These are phyloP conservation scores for Zaprionus kolodkinae DNA, from an alignment of 1,140 invertebrate species.

Conservation along the genomic window DNA sequence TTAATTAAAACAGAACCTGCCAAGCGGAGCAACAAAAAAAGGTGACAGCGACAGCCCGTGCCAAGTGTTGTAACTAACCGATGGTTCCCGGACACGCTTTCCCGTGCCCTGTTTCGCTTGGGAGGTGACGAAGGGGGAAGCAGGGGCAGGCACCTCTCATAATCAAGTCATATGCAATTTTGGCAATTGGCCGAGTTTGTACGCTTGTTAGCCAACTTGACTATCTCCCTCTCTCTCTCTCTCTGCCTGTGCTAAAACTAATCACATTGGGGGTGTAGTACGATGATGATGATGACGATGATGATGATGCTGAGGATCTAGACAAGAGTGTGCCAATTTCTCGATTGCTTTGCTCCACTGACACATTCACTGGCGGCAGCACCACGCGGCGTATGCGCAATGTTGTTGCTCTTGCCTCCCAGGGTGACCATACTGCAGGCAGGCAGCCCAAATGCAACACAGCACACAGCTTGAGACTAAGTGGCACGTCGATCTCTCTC, in stretches of 20 bases:
- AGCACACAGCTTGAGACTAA: conserved; percentile 74
- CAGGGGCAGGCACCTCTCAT: conserved; percentile 27
- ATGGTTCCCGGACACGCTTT: not conserved
- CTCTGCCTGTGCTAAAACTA: conserved; percentile 10
- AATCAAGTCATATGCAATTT: conserved; percentile 77
- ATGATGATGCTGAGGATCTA: not conserved
- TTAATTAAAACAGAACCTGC: conserved; percentile 53
- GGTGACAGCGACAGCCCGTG: conserved; percentile 20
- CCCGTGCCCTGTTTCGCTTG: conserved; percentile 4
- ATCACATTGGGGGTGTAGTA: conserved; percentile 54
- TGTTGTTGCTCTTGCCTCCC: conserved; percentile 74
- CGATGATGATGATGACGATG: not conserved
- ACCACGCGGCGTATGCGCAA: conserved; percentile 70
- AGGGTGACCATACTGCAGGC: conserved; percentile 47
- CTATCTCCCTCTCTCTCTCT: not conserved
- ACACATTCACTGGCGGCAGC: conserved; percentile 20
- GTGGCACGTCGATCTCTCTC: conserved; percentile 46
- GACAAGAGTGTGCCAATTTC: conserved; percentile 76
- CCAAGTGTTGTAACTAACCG: conserved; percentile 27
- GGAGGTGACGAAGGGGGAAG: conserved; percentile 2
- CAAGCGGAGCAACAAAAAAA: conserved; percentile 2
- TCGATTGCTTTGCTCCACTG: conserved; percentile 58
- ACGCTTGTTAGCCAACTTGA: conserved; percentile 66
- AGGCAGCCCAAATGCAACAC: conserved; percentile 28
- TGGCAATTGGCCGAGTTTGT: conserved; percentile 77